phyloP scores from a whole-genome alignment of 53 echinoderm and acorn worm species.

The Echinarachnius parma region DNA sequence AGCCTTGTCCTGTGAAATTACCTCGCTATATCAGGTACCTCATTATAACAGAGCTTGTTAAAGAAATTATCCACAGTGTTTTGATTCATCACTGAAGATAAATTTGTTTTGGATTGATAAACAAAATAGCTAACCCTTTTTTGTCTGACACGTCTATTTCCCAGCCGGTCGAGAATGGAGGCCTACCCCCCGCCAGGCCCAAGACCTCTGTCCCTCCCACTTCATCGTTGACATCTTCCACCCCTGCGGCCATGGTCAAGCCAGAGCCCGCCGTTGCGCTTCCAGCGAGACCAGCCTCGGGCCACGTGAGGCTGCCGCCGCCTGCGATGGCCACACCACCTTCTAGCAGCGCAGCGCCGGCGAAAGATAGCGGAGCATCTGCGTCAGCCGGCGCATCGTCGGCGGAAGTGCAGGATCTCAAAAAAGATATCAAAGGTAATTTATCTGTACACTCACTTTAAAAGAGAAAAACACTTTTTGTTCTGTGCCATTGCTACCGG shows the following conservation, averaged over 20 bases:
- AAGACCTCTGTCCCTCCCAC: constrained; percentile 18
- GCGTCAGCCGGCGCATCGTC: background rate
- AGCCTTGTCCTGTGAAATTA: too few relatives aligned
- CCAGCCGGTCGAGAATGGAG: constrained; percentile 32
- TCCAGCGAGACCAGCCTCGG: constrained; percentile 5
- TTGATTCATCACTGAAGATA: too few relatives aligned
- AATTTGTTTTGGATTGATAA: too few relatives aligned
- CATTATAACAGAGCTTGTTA: too few relatives aligned
- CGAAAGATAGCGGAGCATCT: background rate
- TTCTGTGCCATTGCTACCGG: too few relatives aligned
- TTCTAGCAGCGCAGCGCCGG: background rate
- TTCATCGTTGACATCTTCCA: background rate
- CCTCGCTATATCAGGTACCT: too few relatives aligned
- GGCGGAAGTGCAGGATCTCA: constrained; percentile 20
- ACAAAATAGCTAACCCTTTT: too few relatives aligned
- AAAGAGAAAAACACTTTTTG: too few relatives aligned
- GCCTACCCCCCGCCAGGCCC: constrained; percentile 20
- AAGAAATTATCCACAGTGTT: too few relatives aligned
- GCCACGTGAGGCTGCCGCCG: constrained; percentile 7
- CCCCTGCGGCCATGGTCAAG: background rate
- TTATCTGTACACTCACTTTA: too few relatives aligned
- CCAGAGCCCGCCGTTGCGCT: constrained; percentile 10
- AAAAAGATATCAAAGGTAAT: constrained; percentile 39
- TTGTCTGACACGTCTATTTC: too few relatives aligned
- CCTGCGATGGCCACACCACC: background rate